Base-by-base conservation (phyloP, 2,113 vertebrate species). In the Muscicapa adusta region DNA sequence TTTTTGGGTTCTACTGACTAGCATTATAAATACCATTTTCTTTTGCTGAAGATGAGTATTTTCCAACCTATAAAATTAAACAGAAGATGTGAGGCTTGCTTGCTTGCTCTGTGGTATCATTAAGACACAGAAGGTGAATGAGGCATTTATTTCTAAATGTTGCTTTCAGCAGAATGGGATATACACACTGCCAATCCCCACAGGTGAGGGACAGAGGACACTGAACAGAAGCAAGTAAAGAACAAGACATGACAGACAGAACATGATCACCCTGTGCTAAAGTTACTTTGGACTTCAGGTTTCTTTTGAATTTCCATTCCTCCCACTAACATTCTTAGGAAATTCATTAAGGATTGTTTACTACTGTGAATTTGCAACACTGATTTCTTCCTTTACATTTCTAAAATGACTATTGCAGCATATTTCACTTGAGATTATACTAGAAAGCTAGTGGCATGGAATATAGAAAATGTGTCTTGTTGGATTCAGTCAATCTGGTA, bases 1-100 rank as follows among this genome's bases (percentile, higher is more conserved):
- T 82, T 95, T 45, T 19, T 9, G 82, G 91, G 93, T 85, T 96
- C 67, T 90, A 51, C 88, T 60, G 43, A 71, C 78, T 63, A 24
- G 65, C 70, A 71, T 76, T 34, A 31, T 56, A 90, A 96, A 96
- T 56, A 71, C 47, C 75, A 70, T 81, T 92, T 77, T 63, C 72
- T 85, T 92, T 54, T 86, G 33, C 76, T 74, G 61, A 86, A 84
- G 29, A 91, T 3, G 1, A 84, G 33, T 67, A 8, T 76, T 89
- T 92, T 53, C 56, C 57, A 86, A 72, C 23, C 57, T 90, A 51
- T 36, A 84, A 94, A 85, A 80, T 61, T 31, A 70, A 67, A 19
- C 0, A 1, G 38, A 47, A 47, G 72, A 73, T 0, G 1, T 22
- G 60, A 96, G 63, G 63, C 40, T 28, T 4, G 3, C 54, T 79